Conservation (phyloP, 2,113 vertebrate genomes). For the Saimiri boliviensis region DNA sequence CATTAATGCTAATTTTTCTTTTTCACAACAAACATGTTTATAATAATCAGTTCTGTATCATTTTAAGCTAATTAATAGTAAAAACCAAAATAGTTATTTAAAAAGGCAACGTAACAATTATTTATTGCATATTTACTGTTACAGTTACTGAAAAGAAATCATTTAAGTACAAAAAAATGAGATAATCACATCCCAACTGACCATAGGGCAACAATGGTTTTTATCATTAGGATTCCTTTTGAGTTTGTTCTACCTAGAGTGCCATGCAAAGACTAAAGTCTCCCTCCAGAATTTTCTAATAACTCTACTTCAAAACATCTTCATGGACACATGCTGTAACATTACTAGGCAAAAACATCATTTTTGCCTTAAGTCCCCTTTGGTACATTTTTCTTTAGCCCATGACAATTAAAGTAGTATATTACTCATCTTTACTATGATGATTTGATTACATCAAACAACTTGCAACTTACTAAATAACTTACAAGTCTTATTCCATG, state of each 20-base stretch:
- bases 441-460: not conserved
- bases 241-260: not conserved
- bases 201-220: not conserved
- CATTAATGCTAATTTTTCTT: not conserved
- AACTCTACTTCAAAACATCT: not conserved
- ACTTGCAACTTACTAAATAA: conserved; percentile 17
- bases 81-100: conserved; percentile 4
- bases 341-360: conserved; percentile 1
- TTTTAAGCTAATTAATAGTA: not conserved
- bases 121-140: not conserved
- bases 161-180: not conserved
- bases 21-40: not conserved
- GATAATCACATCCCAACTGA: not conserved
- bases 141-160: conserved; percentile 27
- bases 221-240: not conserved
- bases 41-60: not conserved
- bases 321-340: not conserved
- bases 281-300: not conserved
- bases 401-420: not conserved
- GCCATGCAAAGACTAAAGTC: not conserved
- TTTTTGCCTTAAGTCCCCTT: not conserved
- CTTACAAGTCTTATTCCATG: not conserved
- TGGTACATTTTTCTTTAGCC: not conserved
- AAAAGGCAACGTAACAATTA: not conserved
- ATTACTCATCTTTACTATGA: not conserved